Evolutionary conservation across 2,113 vertebrate species (phyloP).

Genomic region (Plectropomus leopardus): DNA sequence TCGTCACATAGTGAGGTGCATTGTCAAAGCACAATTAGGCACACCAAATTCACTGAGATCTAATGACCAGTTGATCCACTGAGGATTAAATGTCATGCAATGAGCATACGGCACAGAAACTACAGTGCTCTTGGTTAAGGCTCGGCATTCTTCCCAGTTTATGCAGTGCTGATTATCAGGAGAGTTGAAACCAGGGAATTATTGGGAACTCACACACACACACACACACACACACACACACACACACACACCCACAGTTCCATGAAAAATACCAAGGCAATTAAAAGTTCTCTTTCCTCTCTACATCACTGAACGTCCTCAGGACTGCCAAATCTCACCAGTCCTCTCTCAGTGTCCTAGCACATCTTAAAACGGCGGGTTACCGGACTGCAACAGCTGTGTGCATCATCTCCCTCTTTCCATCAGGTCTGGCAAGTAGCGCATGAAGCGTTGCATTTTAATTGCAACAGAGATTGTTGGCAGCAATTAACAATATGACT

Average conservation of each 20-base stretch:
- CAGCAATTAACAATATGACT: constrained; percentile 13
- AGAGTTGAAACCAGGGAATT: constrained; percentile 17
- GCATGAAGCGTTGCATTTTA: constrained; percentile 15
- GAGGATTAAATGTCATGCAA: constrained; percentile 1
- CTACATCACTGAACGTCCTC: constrained; percentile 21
- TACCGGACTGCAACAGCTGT: constrained; percentile 31
- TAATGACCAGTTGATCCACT: background rate
- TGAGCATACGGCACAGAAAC: background rate
- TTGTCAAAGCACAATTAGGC: constrained; percentile 1
- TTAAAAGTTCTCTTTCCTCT: constrained; percentile 27
- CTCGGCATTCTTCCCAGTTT: constrained; percentile 12
- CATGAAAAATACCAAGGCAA: constrained; percentile 30
- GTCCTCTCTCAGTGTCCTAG: background rate
- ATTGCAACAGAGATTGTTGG: background rate
- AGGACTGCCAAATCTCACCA: constrained; percentile 34
- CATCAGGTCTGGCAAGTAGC: constrained; percentile 6
- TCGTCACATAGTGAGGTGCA: background rate
- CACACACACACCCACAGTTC: background rate
- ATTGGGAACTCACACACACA: constrained; percentile 10
- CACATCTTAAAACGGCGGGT: constrained; percentile 25
- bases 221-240: constrained; percentile 6
- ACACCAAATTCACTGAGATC: background rate
- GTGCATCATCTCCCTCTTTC: constrained; percentile 32
- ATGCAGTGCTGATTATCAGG: constrained; percentile 21
- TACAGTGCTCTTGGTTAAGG: background rate